These are phyloP conservation scores for Rhagoletis zephyria DNA, from an alignment of 1,140 invertebrate genomes.

Conservation along the genomic window DNA sequence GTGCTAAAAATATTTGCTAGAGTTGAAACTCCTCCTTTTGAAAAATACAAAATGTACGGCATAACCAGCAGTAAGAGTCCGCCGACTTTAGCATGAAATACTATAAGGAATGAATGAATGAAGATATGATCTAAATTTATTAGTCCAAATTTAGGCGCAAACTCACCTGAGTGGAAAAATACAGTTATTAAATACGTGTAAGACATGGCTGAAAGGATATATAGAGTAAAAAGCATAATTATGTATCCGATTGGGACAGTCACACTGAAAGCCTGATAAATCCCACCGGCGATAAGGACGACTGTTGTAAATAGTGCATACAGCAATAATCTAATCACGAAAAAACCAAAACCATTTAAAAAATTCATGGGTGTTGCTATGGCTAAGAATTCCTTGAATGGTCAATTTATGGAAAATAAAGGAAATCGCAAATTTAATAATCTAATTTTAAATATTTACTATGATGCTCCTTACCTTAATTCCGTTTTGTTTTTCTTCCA, in stretches of 20 bases:
- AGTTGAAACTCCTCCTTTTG: constrained; percentile 60
- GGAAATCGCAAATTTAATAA: too few relatives aligned
- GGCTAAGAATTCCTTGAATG: constrained; percentile 65
- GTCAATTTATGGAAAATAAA: constrained; percentile 16
- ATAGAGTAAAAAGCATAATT: constrained; percentile 64
- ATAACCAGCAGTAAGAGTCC: constrained; percentile 65
- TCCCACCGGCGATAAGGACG: constrained; percentile 58
- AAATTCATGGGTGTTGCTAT: constrained; percentile 70
- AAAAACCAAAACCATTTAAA: constrained; percentile 69
- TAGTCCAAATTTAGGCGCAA: constrained; percentile 1
- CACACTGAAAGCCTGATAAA: constrained; percentile 58
- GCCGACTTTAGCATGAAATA: constrained; percentile 71
- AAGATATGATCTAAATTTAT: background rate
- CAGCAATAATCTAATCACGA: constrained; percentile 64
- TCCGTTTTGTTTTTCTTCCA: constrained; percentile 72
- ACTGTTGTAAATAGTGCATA: constrained; percentile 59
- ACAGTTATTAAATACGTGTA: constrained; percentile 71
- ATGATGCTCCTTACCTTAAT: constrained; percentile 58
- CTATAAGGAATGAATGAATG: constrained; percentile 59
- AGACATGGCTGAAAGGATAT: constrained; percentile 65
- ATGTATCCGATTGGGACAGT: constrained; percentile 58
- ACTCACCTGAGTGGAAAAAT: constrained; percentile 69
- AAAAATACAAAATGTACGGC: constrained; percentile 66
- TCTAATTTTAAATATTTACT: background rate
- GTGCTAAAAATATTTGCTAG: constrained; percentile 61